These are phyloP conservation scores for Helicolenus hilgendorfi DNA, from an alignment of 2,797 vertebrate species.

Conservation along the genomic window DNA sequence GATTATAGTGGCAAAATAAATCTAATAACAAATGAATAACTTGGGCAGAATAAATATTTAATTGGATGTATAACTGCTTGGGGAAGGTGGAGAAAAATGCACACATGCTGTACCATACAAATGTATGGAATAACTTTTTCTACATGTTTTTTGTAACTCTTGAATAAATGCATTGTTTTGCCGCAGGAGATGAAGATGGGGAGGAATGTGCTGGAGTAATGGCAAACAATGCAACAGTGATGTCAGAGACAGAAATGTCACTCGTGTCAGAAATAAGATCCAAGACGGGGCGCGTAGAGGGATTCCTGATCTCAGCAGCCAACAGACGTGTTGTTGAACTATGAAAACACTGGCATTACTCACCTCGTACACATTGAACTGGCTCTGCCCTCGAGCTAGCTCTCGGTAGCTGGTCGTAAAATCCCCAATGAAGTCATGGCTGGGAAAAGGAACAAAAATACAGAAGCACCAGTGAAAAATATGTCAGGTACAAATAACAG, in stretches of 20 bases:
- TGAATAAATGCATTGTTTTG: slow-evolving; percentile 3
- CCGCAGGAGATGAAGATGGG: background rate
- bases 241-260: slow-evolving; percentile 57
- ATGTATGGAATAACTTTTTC: slow-evolving; percentile 46
- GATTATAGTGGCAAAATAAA: slow-evolving; percentile 52
- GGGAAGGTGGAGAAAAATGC: background rate
- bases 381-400: slow-evolving; percentile 95
- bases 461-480: slow-evolving; percentile 2
- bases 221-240: slow-evolving; percentile 31
- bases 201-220: slow-evolving; percentile 8
- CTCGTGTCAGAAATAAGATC: slow-evolving; percentile 39
- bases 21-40: slow-evolving; percentile 21
- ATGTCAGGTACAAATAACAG: background rate
- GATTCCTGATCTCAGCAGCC: slow-evolving; percentile 30
- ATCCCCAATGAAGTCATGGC: slow-evolving; percentile 98
- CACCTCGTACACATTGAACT: slow-evolving; percentile 97
- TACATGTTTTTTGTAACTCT: slow-evolving; percentile 4
- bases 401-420: slow-evolving; percentile 98
- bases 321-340: background rate
- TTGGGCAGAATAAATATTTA: background rate
- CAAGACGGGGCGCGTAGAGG: background rate
- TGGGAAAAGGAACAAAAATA: slow-evolving; percentile 66
- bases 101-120: background rate
- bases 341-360: slow-evolving; percentile 58
- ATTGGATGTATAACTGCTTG: slow-evolving; percentile 16